Percentiles rank a stretch among this genome's conserved stretches.
These are phyloP conservation scores for Pyrrhosoma nymphula DNA, from an alignment of 2,888 invertebrate genomes.

Conservation along the genomic window DNA sequence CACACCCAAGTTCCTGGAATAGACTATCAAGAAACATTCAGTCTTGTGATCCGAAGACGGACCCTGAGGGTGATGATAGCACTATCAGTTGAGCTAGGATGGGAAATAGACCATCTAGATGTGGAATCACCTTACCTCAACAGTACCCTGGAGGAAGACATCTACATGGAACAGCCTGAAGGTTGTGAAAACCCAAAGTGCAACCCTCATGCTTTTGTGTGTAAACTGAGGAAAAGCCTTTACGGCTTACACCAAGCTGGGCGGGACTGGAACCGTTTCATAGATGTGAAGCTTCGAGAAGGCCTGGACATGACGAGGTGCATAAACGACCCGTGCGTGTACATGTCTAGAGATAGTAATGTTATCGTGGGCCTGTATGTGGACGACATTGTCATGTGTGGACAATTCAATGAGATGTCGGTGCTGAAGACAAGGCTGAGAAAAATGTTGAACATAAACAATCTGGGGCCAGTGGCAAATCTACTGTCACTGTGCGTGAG, in stretches of 20 bases:
- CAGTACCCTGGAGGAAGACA: neutral
- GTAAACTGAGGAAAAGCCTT: neutral
- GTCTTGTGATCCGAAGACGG: conserved; percentile 45
- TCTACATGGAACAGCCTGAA: neutral
- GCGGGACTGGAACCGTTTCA: neutral
- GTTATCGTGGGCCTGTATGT: neutral
- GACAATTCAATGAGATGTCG: neutral
- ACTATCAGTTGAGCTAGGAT: conserved; percentile 57
- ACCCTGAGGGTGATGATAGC: neutral
- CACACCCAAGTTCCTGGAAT: conserved; percentile 7
- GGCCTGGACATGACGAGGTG: neutral
- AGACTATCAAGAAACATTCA: conserved; percentile 55
- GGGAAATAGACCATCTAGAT: conserved; percentile 68
- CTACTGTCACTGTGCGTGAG: no score
- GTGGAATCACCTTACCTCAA: neutral
- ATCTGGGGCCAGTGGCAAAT: no score
- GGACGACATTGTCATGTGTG: neutral
- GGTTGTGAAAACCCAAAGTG: neutral
- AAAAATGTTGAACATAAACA: no score
- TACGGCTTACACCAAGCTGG: neutral
- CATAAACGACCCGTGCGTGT: neutral
- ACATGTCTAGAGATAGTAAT: neutral
- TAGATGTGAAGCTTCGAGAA: neutral
- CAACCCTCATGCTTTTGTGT: neutral
- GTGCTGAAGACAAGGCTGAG: no score